Conservation (phyloP, 2,888 invertebrate species). For the Clistopyga incitator region DNA sequence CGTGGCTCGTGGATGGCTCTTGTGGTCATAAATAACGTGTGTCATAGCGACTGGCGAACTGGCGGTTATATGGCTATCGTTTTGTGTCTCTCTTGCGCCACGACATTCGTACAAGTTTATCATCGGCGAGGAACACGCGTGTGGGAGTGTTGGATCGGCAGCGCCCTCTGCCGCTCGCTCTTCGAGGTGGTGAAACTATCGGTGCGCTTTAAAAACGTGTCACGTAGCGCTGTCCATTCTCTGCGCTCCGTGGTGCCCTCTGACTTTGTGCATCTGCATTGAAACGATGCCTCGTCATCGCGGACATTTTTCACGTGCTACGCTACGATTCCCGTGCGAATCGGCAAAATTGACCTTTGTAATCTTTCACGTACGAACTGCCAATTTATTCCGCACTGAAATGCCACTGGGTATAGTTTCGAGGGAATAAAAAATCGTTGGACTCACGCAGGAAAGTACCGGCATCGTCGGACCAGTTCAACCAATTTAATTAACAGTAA, state of each 20-base stretch:
- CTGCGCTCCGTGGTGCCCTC: constrained; percentile 1
- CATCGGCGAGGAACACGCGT: constrained; percentile 63
- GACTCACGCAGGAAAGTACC: neutral
- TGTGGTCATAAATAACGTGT: constrained; percentile 63
- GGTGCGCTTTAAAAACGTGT: constrained; percentile 66
- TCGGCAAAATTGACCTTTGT: neutral
- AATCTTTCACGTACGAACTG: neutral
- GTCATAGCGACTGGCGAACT: constrained; percentile 56
- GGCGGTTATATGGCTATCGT: constrained; percentile 38
- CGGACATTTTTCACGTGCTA: constrained; percentile 55
- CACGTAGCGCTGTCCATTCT: constrained; percentile 53
- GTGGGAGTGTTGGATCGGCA: constrained; percentile 47
- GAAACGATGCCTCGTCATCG: constrained; percentile 47
- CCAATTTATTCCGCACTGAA: neutral
- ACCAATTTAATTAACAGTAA: too few relatives aligned
- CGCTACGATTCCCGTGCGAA: constrained; percentile 43
- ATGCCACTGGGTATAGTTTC: neutral
- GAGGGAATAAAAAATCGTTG: neutral
- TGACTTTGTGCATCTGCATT: constrained; percentile 32
- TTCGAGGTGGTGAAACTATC: constrained; percentile 60
- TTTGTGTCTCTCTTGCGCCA: constrained; percentile 38
- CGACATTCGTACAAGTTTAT: constrained; percentile 65
- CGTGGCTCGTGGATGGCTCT: constrained; percentile 42
- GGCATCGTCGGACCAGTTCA: too few relatives aligned
- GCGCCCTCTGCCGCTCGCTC: constrained; percentile 48